Conservation (phyloP, 2,113 vertebrate genomes). For the Hippolais icterina region DNA sequence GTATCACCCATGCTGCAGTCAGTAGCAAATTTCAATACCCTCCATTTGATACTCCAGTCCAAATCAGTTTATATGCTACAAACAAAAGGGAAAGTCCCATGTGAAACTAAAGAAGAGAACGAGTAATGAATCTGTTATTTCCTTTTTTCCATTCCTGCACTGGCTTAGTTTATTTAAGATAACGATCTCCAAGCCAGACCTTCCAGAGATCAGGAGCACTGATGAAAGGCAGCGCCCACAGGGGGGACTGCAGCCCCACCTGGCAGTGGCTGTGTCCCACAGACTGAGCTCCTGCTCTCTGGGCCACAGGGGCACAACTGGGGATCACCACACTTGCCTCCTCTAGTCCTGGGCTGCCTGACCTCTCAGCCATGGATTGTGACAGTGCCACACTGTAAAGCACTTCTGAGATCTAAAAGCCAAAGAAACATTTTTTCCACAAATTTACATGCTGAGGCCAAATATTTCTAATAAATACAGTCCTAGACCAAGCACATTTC, state of each 20-base stretch:
- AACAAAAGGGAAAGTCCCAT: not conserved
- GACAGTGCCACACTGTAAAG: not conserved
- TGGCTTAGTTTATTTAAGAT: not conserved
- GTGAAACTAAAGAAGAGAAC: not conserved
- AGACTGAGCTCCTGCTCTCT: not conserved
- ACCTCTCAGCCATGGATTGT: not conserved
- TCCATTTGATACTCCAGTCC: not conserved
- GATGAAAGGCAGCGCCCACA: not conserved
- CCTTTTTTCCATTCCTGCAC: not conserved
- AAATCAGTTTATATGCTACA: not conserved
- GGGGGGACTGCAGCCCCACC: not conserved
- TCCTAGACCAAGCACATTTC: not conserved
- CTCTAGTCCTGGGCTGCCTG: not conserved
- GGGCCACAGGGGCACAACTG: not conserved
- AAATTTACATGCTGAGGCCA: not conserved
- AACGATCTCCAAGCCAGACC: not conserved
- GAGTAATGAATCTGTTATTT: not conserved
- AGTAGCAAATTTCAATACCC: not conserved
- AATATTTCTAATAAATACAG: not conserved
- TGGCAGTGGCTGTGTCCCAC: not conserved
- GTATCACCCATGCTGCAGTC: not conserved
- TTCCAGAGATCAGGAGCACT: not conserved
- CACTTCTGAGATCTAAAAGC: not conserved
- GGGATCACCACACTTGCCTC: not conserved
- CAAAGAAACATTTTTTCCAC: rapidly evolving